Percentiles rank a stretch among this genome's conserved stretches.
Conservation (phyloP, 2,113 vertebrate genomes). For the Ovibos moschatus region DNA sequence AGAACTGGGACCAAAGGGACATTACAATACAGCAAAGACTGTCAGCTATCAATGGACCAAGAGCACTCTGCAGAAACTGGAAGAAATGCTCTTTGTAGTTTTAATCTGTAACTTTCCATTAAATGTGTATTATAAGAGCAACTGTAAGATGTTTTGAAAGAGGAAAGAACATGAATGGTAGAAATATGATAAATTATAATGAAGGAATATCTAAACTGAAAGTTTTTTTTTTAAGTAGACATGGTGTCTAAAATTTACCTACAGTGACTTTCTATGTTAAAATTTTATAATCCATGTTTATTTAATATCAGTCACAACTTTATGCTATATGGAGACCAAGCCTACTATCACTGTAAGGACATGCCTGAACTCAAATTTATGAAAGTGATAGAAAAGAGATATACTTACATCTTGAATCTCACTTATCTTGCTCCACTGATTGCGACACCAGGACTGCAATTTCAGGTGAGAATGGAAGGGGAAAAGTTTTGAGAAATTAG, state of each 20-base stretch:
- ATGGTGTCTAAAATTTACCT: not conserved
- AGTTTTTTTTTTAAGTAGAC: not conserved
- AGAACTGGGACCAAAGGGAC: not conserved
- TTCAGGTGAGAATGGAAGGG: not conserved
- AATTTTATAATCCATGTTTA: not conserved
- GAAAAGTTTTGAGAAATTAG: not conserved
- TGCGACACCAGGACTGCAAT: not conserved
- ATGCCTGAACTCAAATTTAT: not conserved
- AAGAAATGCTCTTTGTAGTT: not conserved
- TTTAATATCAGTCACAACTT: not conserved
- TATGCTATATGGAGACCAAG: not conserved
- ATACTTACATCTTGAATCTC: not conserved
- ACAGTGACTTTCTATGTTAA: not conserved
- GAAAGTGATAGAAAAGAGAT: not conserved
- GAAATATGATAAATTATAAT: not conserved
- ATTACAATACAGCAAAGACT: not conserved
- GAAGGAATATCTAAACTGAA: not conserved
- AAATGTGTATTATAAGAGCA: not conserved
- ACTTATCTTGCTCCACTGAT: not conserved
- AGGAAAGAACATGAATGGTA: not conserved
- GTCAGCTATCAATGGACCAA: not conserved
- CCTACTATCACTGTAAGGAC: not conserved
- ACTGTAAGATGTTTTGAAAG: not conserved
- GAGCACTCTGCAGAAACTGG: not conserved
- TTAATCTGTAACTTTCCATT: not conserved